Base-by-base conservation (phyloP, 2,888 invertebrate species). In the Apodemia hepburni region DNA sequence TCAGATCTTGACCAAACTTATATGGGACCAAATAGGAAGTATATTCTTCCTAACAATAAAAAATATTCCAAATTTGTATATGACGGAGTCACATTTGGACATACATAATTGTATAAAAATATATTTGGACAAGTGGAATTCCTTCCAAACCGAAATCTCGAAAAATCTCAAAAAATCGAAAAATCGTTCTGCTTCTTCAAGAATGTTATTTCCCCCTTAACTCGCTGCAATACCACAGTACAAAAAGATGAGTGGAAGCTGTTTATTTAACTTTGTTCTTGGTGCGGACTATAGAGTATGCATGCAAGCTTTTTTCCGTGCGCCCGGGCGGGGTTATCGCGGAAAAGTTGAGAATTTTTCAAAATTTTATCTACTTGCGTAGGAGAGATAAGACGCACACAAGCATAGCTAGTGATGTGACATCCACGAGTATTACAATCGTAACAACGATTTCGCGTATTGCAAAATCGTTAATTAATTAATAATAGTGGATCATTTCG, bases 341-440 rank as follows among this genome's bases (percentile, higher is more conserved):
- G 87, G 89, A 92, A 92, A 92, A 92, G 90, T 90, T 80, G 81
- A 78, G 82, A 75, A 87, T 92, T 92, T 92, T 92, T 92, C 91
- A 89, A 88, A 92, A 90, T 91, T 91, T 92, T 92, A 92, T 92
- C 92, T 78, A 79, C 78, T 64, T 75, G 75, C 77, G 78, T 79
- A 78, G 76, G 59, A 66, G 63, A 64, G 78, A 82, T 84, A 84
- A 79, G 75, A 75, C 77, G 68, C 81, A 76, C 83, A 84, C 83
- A 75, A 54, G 63, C 66, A 65, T 68, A 75, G 49, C 64, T 88
- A 90, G 90, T 76, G 90, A 77, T 82, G 90, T 61, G 73, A 72
- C 58, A 3, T 8, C 18, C 33, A 2, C 51, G 27, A 27, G 60
- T 60, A 61, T 59, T 62, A 60, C 61, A 67, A 62, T 65, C 65